A percentile compares a stretch with the other conserved stretches of the same genome.
Evolutionary conservation across 2,888 invertebrate species (phyloP).

Genomic region (Anoncus sp.): DNA sequence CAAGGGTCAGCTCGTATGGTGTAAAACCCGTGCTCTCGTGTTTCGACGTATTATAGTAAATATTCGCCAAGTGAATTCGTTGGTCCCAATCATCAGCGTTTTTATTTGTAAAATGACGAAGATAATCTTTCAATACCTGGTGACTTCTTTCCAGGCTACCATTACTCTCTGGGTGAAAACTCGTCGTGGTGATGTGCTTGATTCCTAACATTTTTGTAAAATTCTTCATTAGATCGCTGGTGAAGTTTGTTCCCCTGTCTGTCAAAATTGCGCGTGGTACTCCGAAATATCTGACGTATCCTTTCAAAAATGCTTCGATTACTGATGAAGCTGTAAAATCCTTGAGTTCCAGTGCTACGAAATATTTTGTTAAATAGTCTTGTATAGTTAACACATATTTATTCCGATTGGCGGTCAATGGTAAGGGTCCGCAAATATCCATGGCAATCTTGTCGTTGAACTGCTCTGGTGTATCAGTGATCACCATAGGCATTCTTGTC

Average conservation of each 20-base stretch:
- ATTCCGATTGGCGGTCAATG: slow-evolving; percentile 18
- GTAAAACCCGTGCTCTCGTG: slow-evolving; percentile 40
- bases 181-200: slow-evolving; percentile 15
- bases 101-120: slow-evolving; percentile 14
- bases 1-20: slow-evolving; percentile 23
- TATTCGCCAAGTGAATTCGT: slow-evolving; percentile 21
- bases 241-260: slow-evolving; percentile 80
- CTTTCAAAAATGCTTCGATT: slow-evolving; percentile 29
- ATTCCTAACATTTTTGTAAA: slow-evolving; percentile 1
- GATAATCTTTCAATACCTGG: slow-evolving; percentile 15
- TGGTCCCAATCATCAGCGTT: slow-evolving; percentile 24
- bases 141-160: slow-evolving; percentile 22
- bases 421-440: slow-evolving; percentile 52
- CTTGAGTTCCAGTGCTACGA: background rate
- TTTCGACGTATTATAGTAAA: slow-evolving; percentile 43
- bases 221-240: slow-evolving; percentile 70
- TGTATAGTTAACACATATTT: slow-evolving; percentile 29
- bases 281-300: slow-evolving; percentile 60
- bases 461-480: slow-evolving; percentile 31
- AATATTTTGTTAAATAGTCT: slow-evolving; percentile 27
- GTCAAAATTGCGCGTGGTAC: slow-evolving; percentile 77
- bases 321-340: background rate
- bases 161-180: slow-evolving; percentile 21
- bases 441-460: slow-evolving; percentile 44
- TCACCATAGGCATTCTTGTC: slow-evolving; percentile 47